Conservation (phyloP, 2,797 vertebrate genomes). For the Malacoctenus gilli region DNA sequence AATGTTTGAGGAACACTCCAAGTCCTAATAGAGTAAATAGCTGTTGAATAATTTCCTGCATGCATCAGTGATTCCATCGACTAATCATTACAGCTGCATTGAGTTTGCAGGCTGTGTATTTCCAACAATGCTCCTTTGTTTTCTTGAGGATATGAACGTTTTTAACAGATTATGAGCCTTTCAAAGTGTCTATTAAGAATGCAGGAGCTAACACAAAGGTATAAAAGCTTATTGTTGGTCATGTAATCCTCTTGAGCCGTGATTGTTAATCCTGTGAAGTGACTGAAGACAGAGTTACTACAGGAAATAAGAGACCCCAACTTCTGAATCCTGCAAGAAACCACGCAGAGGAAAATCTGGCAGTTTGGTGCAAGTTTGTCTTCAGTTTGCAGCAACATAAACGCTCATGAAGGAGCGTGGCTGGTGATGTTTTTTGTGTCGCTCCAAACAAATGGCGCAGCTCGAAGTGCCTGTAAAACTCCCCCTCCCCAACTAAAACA, state of each 20-base stretch:
- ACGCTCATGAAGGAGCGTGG: too few relatives aligned
- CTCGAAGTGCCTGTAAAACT: constrained; percentile 40
- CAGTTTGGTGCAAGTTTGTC: too few relatives aligned
- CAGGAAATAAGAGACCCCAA: too few relatives aligned
- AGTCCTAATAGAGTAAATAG: too few relatives aligned
- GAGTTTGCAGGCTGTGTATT: too few relatives aligned
- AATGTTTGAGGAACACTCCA: too few relatives aligned
- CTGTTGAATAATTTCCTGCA: too few relatives aligned
- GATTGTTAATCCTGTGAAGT: constrained; percentile 39
- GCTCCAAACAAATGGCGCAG: constrained; percentile 60
- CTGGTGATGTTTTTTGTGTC: too few relatives aligned
- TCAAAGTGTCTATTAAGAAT: background rate
- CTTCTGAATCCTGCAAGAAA: background rate
- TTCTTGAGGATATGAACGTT: background rate
- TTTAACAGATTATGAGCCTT: background rate
- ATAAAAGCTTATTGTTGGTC: constrained; percentile 25
- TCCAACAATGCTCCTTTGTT: background rate
- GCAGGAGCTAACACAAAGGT: background rate
- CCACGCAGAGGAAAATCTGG: background rate
- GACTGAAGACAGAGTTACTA: background rate
- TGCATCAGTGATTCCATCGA: too few relatives aligned
- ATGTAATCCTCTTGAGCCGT: constrained; percentile 18
- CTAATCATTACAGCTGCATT: too few relatives aligned
- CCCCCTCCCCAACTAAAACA: too few relatives aligned
- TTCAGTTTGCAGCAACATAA: too few relatives aligned